Conservation (phyloP, 2,888 invertebrate genomes). For the Phaedon cochleariae region DNA sequence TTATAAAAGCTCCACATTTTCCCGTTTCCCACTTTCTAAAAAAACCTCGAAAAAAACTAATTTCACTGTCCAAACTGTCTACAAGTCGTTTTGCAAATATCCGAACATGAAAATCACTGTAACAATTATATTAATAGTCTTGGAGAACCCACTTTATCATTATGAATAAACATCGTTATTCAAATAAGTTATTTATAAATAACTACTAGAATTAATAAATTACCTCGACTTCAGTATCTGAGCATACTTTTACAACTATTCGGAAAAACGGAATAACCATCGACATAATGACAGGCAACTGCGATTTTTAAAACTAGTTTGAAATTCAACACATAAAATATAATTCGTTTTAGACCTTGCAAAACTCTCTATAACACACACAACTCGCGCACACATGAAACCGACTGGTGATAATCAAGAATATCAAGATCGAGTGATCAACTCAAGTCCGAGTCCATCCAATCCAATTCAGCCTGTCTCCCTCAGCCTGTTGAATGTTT, state of each 20-base stretch:
- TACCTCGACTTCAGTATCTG: background rate
- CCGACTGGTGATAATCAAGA: slow-evolving; percentile 16
- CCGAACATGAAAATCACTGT: background rate
- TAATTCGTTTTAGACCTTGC: background rate
- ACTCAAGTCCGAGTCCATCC: background rate
- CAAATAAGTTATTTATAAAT: slow-evolving; percentile 8
- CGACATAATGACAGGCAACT: background rate
- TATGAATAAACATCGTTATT: slow-evolving; percentile 19
- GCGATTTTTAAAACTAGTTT: background rate
- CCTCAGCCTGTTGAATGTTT: slow-evolving; percentile 19
- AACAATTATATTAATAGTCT: slow-evolving; percentile 14
- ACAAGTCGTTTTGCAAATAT: slow-evolving; percentile 8
- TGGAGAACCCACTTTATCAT: slow-evolving; percentile 17
- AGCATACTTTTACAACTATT: slow-evolving; percentile 1
- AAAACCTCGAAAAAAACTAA: background rate
- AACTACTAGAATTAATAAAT: background rate
- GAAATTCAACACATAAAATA: slow-evolving; percentile 3
- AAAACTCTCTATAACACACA: no score
- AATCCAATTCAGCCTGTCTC: slow-evolving; percentile 10
- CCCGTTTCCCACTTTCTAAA: background rate
- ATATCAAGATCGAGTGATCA: background rate
- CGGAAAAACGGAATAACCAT: background rate
- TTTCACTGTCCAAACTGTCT: slow-evolving; percentile 5
- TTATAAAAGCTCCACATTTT: slow-evolving; percentile 1
- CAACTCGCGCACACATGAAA: slow-evolving; percentile 8